Evolutionary conservation across 2,888 invertebrate species (phyloP).

Genomic region (Drosophila maculinotata): DNA sequence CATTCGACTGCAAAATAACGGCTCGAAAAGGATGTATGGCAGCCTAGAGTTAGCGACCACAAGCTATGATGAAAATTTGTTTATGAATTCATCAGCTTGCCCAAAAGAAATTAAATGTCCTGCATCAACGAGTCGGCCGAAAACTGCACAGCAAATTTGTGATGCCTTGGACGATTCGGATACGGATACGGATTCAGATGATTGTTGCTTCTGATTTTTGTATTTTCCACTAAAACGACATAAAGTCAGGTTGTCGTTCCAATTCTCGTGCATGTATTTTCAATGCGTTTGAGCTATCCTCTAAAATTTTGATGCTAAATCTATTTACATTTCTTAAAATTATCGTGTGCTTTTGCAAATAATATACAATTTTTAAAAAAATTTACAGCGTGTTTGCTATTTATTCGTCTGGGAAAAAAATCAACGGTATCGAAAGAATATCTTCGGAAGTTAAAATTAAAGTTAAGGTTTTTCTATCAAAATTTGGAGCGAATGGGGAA

Average conservation of each 20-base stretch:
- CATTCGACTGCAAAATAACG: constrained; percentile 74
- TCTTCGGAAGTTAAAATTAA: too few species aligned
- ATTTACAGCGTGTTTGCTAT: too few species aligned
- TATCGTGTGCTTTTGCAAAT: neutral
- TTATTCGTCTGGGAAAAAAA: too few species aligned
- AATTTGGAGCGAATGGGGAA: too few species aligned
- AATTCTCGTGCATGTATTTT: neutral
- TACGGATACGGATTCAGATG: constrained; percentile 20
- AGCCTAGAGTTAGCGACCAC: constrained; percentile 74
- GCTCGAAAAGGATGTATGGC: constrained; percentile 70
- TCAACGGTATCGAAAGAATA: too few species aligned
- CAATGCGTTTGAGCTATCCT: neutral
- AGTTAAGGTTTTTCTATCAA: too few species aligned
- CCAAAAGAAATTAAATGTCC: neutral
- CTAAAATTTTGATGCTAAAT: too few species aligned
- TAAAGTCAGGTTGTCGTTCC: too few species aligned
- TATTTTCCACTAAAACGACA: neutral
- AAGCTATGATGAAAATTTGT: neutral
- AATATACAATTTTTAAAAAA: too few species aligned
- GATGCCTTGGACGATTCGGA: constrained; percentile 20
- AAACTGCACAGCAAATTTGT: constrained; percentile 41
- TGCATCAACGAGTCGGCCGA: neutral
- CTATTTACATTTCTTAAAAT: neutral
- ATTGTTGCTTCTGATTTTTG: constrained; percentile 19
- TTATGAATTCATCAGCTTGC: neutral